Percentiles rank a stretch among this genome's conserved stretches.
phyloP scores from a whole-genome alignment of 2,888 invertebrate species.

The Ligdia adustata region DNA sequence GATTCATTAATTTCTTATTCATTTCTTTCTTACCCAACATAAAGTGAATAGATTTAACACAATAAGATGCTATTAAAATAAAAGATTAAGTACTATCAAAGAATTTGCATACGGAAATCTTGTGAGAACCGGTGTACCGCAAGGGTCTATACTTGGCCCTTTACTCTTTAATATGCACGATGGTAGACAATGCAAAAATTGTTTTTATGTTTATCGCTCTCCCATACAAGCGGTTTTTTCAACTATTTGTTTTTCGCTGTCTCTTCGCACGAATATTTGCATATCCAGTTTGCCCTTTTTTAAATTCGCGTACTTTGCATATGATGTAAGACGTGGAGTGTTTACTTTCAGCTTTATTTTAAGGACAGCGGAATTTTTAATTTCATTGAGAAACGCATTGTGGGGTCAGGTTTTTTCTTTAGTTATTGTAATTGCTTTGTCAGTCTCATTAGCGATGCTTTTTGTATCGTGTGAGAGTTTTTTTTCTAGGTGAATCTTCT shows the following conservation, averaged over 20 bases:
- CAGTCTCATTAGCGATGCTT: constrained; percentile 69
- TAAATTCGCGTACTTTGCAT: constrained; percentile 73
- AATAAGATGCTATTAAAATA: constrained; percentile 82
- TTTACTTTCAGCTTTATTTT: constrained; percentile 79
- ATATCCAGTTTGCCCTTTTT: constrained; percentile 75
- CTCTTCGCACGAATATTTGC: constrained; percentile 81
- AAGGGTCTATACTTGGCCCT: constrained; percentile 62
- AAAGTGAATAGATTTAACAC: constrained; percentile 68
- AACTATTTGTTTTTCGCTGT: constrained; percentile 76
- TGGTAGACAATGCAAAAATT: constrained; percentile 74
- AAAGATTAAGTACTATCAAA: constrained; percentile 74
- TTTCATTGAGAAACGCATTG: constrained; percentile 58
- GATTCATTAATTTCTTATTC: constrained; percentile 75
- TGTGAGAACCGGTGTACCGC: constrained; percentile 72
- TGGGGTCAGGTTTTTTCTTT: constrained; percentile 76
- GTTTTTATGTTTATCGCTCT: constrained; percentile 76
- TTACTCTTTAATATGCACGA: constrained; percentile 62
- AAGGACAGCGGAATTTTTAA: constrained; percentile 71
- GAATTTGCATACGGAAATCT: constrained; percentile 74
- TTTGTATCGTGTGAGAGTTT: constrained; percentile 64
- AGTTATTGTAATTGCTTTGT: constrained; percentile 63
- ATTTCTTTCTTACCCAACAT: constrained; percentile 64
- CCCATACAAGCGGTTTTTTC: constrained; percentile 76
- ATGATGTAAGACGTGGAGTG: constrained; percentile 65
- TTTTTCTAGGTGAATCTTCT: constrained; percentile 51